phyloP scores from a whole-genome alignment of 2,888 invertebrate species.

The Cantharis rufa region DNA sequence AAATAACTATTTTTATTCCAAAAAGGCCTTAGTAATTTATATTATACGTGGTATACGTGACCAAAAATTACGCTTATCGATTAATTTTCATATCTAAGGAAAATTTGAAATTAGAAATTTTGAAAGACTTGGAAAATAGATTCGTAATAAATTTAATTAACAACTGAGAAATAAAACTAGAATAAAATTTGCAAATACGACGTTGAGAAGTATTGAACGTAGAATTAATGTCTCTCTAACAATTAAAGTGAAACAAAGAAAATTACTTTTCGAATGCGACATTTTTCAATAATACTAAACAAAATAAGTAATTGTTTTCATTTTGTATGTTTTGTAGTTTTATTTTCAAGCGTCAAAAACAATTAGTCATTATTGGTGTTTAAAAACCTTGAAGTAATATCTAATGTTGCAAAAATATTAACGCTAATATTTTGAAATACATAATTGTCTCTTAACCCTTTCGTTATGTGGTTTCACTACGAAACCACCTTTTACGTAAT shows the following conservation, averaged over 20 bases:
- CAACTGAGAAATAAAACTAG: not conserved
- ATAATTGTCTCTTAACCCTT: no score
- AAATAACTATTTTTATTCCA: not conserved
- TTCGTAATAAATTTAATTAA: no score
- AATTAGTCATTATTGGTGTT: not conserved
- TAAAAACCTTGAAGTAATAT: not conserved
- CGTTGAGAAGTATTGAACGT: not conserved
- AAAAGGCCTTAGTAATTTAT: not conserved
- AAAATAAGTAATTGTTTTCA: not conserved
- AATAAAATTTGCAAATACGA: not conserved
- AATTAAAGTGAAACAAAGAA: not conserved
- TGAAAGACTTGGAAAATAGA: no score
- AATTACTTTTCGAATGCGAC: not conserved
- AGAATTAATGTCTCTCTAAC: not conserved
- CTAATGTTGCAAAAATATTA: not conserved
- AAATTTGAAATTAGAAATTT: no score
- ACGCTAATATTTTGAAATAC: not conserved
- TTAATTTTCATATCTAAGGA: no score
- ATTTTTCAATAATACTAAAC: not conserved
- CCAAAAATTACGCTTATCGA: not conserved
- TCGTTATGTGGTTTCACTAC: no score
- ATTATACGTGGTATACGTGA: not conserved
- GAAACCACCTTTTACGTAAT: no score
- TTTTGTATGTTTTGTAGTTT: not conserved
- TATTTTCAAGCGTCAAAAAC: not conserved